A percentile compares a stretch with the other conserved stretches of the same genome.
Conservation (phyloP, 2,888 invertebrate species). For the Eupithecia subfuscata region DNA sequence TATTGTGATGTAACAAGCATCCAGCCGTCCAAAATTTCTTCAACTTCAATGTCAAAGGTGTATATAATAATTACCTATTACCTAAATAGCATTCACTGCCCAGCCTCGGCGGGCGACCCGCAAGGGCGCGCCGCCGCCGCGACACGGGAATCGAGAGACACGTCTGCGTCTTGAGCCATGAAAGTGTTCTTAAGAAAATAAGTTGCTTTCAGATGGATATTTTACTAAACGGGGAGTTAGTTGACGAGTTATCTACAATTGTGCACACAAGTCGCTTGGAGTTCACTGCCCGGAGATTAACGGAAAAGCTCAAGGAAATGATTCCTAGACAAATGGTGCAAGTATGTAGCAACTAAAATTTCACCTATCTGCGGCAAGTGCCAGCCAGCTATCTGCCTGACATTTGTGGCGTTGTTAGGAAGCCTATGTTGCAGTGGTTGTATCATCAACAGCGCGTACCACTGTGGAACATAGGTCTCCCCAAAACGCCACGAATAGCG, state of each 20-base stretch:
- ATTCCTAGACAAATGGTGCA: constrained; percentile 95
- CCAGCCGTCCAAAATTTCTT: background rate
- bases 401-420: background rate
- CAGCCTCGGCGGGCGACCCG: too few relatives aligned
- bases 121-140: too few relatives aligned
- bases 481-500: too few relatives aligned
- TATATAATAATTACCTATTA: too few relatives aligned
- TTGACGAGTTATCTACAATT: constrained; percentile 94
- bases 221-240: constrained; percentile 89
- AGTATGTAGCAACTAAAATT: constrained; percentile 51
- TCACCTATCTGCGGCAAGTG: background rate
- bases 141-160: too few relatives aligned
- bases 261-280: constrained; percentile 89
- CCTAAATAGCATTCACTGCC: too few relatives aligned
- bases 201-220: constrained; percentile 86
- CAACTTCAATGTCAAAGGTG: background rate
- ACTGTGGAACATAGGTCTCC: too few relatives aligned
- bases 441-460: too few relatives aligned
- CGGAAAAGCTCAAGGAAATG: constrained; percentile 90
- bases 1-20: background rate
- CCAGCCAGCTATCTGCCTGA: background rate
- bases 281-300: constrained; percentile 87
- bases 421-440: background rate
- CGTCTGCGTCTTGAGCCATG: too few relatives aligned
- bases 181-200: background rate